These are phyloP conservation scores for Drosophila anceps DNA, from an alignment of 2,888 invertebrate species.

Conservation along the genomic window DNA sequence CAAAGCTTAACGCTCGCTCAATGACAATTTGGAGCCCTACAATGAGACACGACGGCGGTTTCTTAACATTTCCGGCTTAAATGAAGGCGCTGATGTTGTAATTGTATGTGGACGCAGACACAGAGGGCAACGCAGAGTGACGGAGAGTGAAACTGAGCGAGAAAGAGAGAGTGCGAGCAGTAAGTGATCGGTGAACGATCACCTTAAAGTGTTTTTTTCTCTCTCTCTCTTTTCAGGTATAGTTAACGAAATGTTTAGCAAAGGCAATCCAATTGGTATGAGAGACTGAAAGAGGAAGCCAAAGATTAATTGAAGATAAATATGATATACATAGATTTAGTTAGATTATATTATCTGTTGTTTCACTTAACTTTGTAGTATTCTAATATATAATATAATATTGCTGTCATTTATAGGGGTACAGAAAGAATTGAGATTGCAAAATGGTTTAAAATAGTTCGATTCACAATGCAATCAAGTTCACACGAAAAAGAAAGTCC, in stretches of 20 bases:
- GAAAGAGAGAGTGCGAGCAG: background rate
- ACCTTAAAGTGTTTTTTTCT: background rate
- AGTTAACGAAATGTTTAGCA: background rate
- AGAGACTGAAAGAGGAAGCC: background rate
- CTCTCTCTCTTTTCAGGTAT: background rate
- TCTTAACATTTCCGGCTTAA: conserved; percentile 59
- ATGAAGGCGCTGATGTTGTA: conserved; percentile 31
- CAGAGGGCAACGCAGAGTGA: background rate
- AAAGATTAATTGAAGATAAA: background rate
- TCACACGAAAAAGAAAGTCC: too few species aligned
- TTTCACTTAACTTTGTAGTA: too few species aligned
- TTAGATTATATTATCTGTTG: too few species aligned
- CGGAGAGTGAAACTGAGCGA: background rate
- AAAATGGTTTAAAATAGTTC: too few species aligned
- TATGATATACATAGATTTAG: too few species aligned
- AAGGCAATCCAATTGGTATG: background rate
- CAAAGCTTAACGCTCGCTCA: conserved; percentile 57
- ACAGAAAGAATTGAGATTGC: too few species aligned
- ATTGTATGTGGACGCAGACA: conserved; percentile 20
- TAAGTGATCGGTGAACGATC: background rate
- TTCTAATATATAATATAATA: too few species aligned
- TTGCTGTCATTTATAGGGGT: too few species aligned
- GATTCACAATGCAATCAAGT: too few species aligned
- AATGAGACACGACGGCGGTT: conserved; percentile 31
- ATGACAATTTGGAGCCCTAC: conserved; percentile 52